Percentiles rank a stretch among this genome's conserved stretches.
Conservation (phyloP, 2,113 vertebrate species). For the Muntiacus reevesi region DNA sequence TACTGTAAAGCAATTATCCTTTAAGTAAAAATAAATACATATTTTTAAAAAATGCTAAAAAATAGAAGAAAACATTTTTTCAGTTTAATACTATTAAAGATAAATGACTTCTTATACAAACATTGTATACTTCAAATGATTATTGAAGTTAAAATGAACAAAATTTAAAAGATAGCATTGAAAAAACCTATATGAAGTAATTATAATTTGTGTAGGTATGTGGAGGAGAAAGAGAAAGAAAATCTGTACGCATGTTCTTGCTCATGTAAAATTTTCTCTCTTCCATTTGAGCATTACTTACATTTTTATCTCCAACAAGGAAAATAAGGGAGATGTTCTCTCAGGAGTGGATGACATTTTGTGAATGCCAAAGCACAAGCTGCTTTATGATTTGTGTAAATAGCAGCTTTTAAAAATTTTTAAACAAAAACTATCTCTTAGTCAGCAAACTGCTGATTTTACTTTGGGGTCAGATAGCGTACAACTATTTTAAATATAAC, state of each 20-base stretch:
- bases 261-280: conserved; percentile 2
- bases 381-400: conserved; percentile 3
- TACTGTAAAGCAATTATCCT: background rate
- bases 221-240: background rate
- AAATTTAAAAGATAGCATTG: conserved; percentile 14
- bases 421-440: conserved; percentile 39
- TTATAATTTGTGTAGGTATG: background rate
- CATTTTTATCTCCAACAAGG: conserved; percentile 38
- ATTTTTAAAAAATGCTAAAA: background rate
- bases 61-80: background rate
- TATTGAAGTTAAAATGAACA: conserved; percentile 16
- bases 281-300: conserved; percentile 40
- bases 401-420: background rate
- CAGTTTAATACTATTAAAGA: background rate
- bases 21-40: background rate
- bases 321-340: conserved; percentile 46
- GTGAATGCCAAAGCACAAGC: conserved; percentile 46
- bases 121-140: background rate
- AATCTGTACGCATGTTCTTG: background rate
- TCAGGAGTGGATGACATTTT: conserved; percentile 42
- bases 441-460: conserved; percentile 56
- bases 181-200: background rate
- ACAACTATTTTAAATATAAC: conserved; percentile 26
- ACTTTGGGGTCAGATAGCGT: background rate
- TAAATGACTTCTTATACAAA: background rate